Conservation (phyloP, 2,888 invertebrate species). For the Leptinotarsa peninsularis region DNA sequence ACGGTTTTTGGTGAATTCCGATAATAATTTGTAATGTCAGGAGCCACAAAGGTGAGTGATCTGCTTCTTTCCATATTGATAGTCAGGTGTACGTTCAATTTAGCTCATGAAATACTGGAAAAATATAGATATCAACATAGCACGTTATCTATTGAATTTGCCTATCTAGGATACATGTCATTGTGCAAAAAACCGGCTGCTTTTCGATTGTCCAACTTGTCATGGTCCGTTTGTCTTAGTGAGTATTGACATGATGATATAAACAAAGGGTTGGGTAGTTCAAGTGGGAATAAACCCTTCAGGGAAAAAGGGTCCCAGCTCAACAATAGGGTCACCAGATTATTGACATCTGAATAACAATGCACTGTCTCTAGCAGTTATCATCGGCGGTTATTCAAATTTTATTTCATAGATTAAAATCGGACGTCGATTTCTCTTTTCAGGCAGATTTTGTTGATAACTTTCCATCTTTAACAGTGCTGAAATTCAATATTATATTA, state of each 20-base stretch:
- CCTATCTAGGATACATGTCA: conserved; percentile 16
- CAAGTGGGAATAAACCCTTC: neutral
- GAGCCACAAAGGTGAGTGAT: conserved; percentile 31
- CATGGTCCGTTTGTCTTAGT: conserved; percentile 20
- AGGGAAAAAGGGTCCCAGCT: neutral
- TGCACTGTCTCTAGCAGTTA: neutral
- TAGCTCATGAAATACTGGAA: too few species aligned
- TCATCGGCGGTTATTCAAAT: neutral
- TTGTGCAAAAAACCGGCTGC: conserved; percentile 31
- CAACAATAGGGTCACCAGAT: conserved; percentile 14
- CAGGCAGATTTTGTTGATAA: neutral
- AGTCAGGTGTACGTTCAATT: neutral
- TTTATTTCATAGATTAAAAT: too few species aligned
- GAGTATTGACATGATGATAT: neutral
- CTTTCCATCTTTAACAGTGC: neutral
- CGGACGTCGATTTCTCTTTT: too few species aligned
- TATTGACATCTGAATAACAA: conserved; percentile 3
- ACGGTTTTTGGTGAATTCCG: conserved; percentile 24
- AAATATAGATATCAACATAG: neutral
- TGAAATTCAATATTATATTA: neutral
- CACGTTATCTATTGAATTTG: conserved; percentile 22
- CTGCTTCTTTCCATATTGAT: neutral
- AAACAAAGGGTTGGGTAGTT: conserved; percentile 4
- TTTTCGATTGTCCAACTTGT: conserved; percentile 25
- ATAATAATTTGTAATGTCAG: conserved; percentile 23